These are phyloP conservation scores for Phataginus tricuspis DNA, from an alignment of 2,797 vertebrate species.

Conservation along the genomic window DNA sequence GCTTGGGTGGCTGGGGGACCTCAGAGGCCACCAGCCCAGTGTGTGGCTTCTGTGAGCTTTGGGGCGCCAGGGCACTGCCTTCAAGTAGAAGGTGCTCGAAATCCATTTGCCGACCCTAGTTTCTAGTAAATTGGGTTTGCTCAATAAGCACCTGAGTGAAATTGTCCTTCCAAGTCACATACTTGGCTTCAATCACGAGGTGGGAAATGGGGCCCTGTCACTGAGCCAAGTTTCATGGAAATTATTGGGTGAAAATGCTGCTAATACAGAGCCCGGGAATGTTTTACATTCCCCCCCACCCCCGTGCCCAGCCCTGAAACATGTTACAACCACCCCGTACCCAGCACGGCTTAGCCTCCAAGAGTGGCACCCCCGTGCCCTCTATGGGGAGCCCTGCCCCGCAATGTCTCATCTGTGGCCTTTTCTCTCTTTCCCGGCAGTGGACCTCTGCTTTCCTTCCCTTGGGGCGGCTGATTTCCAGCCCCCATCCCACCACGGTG, in stretches of 20 bases:
- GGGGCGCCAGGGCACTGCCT: fast-evolving
- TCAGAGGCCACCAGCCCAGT: fast-evolving
- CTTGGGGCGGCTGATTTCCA: neutral
- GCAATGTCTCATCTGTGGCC: too few relatives aligned
- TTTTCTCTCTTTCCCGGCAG: neutral
- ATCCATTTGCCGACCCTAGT: fast-evolving
- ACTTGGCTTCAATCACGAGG: fast-evolving
- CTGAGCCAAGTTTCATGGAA: too few relatives aligned
- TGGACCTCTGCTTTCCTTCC: neutral
- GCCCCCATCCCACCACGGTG: fast-evolving
- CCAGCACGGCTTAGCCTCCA: neutral
- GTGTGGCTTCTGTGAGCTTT: neutral
- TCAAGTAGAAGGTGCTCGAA: neutral
- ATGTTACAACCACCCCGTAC: too few relatives aligned
- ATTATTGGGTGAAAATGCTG: fast-evolving
- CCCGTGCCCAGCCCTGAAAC: too few relatives aligned
- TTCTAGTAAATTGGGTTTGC: neutral
- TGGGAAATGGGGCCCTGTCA: fast-evolving
- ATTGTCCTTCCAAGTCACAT: fast-evolving
- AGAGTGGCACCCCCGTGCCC: too few relatives aligned
- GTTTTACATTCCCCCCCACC: neutral
- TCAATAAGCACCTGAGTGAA: fast-evolving
- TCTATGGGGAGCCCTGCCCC: fast-evolving
- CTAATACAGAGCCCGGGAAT: too few relatives aligned
- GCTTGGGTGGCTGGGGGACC: neutral